Base-by-base conservation (phyloP, 2,113 vertebrate genomes). In the Bos javanicus region DNA sequence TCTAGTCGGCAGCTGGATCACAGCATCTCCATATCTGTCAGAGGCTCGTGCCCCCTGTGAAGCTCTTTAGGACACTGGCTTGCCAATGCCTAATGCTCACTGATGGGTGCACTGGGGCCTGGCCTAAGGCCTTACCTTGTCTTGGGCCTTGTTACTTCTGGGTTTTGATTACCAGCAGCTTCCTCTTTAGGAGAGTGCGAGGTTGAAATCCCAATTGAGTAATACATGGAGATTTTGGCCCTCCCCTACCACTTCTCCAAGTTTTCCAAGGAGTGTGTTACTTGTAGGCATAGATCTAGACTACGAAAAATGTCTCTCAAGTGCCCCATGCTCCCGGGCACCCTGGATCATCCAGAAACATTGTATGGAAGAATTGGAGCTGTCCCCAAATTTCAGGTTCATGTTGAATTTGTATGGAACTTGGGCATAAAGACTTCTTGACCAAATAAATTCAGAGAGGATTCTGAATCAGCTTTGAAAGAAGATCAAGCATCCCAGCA, bases 31-130 rank as follows among this genome's bases (percentile, higher is more conserved):
- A 36, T 43, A 71, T 19, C 33, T 87, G 57, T 74, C 36, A 83
- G 74, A 85, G 82, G 83, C 50, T 60, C 36, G 8, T 21, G 64
- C 39, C 36, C 46, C 36, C 81, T 43, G 36, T 14, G 67, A 91
- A 91, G 46, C 95, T 96, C 83, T 96, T 74, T 81, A 95, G 33
- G 94, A 64, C 94, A 62, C 92, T 95, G 78, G 43, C 64, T 50
- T 76, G 25, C 43, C 13, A 54, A 39, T 39, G 50, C 21, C 17
- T n/a, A 16, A 10, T 87, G 30, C 48, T 87, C 39, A 30, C 43
- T 62, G 85, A 78, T 84, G 56, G 25, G 5, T 86, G 6, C 74
- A 43, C 83, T 39, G 50, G 80, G 59, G 33, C 28, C 81, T 92
- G 36, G 89, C 15, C 4, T 64, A 60, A 62, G 62, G 30, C 15